Percentiles rank a stretch among this genome's conserved stretches.
These are phyloP conservation scores for Anguilla marmorata DNA, from an alignment of 2,797 vertebrate species.

Conservation along the genomic window DNA sequence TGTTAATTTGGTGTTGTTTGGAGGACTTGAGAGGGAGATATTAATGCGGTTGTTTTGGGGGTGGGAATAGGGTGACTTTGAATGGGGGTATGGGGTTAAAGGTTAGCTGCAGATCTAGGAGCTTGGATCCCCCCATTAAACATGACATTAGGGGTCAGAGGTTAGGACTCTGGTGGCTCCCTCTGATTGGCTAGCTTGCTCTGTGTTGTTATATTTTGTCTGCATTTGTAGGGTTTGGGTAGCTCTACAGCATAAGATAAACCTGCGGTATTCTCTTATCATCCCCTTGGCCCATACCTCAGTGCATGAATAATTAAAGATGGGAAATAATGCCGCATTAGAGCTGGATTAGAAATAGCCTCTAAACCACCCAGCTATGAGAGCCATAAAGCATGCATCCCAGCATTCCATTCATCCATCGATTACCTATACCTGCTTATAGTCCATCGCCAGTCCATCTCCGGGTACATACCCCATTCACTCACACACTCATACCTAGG, in stretches of 20 bases:
- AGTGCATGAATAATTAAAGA: slow-evolving; percentile 15
- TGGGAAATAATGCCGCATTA: slow-evolving; percentile 26
- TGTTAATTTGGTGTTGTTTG: background rate
- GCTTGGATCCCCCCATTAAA: slow-evolving; percentile 44
- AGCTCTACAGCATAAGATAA: slow-evolving; percentile 29
- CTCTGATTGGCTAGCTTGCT: background rate
- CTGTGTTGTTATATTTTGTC: background rate
- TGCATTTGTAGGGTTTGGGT: slow-evolving; percentile 20
- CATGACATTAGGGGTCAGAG: slow-evolving; percentile 38
- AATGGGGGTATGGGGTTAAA: slow-evolving; percentile 43
- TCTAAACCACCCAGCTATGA: background rate
- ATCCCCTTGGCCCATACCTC: background rate
- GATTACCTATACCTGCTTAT: too few species aligned
- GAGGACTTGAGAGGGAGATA: background rate
- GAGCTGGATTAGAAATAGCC: background rate
- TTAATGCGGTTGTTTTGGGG: background rate
- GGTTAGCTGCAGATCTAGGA: slow-evolving; percentile 62
- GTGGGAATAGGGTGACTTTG: too few species aligned
- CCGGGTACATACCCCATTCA: too few species aligned
- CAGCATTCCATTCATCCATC: background rate
- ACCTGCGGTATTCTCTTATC: slow-evolving; percentile 26
- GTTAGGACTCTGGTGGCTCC: background rate
- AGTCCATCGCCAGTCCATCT: too few species aligned
- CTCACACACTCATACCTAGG: too few species aligned
- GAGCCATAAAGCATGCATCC: background rate